These are phyloP conservation scores for Clamator glandarius DNA, from an alignment of 2,797 vertebrate genomes.

Conservation along the genomic window DNA sequence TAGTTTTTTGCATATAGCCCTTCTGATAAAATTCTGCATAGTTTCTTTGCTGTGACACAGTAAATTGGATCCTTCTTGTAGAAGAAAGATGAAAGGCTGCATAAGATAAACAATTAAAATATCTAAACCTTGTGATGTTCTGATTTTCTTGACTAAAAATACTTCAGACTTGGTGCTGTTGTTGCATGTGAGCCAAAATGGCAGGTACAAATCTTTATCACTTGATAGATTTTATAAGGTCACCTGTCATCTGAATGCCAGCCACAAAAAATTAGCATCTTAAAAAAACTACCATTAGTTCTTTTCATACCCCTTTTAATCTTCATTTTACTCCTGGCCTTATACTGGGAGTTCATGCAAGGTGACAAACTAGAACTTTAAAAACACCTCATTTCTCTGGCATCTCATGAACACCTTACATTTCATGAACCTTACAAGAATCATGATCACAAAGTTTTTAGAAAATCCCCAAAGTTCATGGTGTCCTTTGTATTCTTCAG, in stretches of 20 bases:
- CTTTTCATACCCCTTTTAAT: background rate
- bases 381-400: conserved; percentile 52
- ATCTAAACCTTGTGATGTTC: conserved; percentile 4
- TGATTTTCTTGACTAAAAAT: background rate
- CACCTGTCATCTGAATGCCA: background rate
- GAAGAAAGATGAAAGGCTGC: conserved; percentile 28
- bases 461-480: conserved; percentile 18
- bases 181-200: background rate
- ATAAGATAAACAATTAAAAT: background rate
- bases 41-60: conserved; percentile 51
- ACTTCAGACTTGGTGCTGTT: background rate
- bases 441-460: conserved; percentile 26
- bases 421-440: conserved; percentile 10
- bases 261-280: background rate
- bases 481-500: conserved; percentile 38
- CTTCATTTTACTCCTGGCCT: conserved; percentile 20
- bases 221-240: conserved; percentile 19
- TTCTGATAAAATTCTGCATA: conserved; percentile 70
- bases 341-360: conserved; percentile 40
- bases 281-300: conserved; percentile 11
- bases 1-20: conserved; percentile 66
- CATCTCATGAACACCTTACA: conserved; percentile 4
- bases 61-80: conserved; percentile 59
- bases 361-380: conserved; percentile 54
- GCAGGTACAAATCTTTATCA: background rate